These are phyloP conservation scores for Gobionotothen gibberifrons DNA, from an alignment of 2,797 vertebrate genomes.

Conservation along the genomic window DNA sequence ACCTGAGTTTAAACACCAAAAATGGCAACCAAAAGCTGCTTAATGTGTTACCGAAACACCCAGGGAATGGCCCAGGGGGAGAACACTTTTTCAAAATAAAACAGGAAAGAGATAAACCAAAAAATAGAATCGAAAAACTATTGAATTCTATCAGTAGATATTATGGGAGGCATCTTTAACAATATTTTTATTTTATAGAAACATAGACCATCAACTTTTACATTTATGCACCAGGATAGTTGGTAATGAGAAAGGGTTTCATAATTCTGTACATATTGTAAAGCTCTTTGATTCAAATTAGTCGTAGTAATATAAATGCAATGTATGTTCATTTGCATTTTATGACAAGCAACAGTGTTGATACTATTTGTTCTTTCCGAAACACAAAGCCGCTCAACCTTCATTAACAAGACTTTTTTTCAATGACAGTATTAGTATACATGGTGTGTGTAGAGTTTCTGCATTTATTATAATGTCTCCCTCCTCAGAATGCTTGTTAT, in stretches of 20 bases:
- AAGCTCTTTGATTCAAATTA: background rate
- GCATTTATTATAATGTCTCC: background rate
- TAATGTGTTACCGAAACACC: too few species aligned
- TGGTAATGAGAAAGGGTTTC: too few species aligned
- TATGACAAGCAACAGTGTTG: background rate
- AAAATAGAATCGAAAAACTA: too few species aligned
- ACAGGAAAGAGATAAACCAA: too few species aligned
- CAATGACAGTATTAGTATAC: background rate
- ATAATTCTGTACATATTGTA: background rate
- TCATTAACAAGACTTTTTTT: background rate
- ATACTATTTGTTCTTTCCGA: background rate
- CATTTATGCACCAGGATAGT: too few species aligned
- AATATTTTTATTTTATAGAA: too few species aligned
- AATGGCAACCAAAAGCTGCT: too few species aligned
- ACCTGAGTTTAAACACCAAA: too few species aligned
- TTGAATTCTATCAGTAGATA: too few species aligned
- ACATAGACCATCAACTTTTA: too few species aligned
- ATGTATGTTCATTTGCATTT: background rate
- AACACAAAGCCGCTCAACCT: background rate
- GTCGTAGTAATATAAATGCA: background rate
- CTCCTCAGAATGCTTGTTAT: conserved; percentile 7
- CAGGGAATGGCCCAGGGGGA: too few species aligned
- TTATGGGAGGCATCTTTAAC: background rate
- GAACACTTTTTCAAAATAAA: too few species aligned
- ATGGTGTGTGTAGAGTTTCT: conserved; percentile 6